phyloP scores from a whole-genome alignment of 2,113 vertebrate species.

The Calyptomena viridis region DNA sequence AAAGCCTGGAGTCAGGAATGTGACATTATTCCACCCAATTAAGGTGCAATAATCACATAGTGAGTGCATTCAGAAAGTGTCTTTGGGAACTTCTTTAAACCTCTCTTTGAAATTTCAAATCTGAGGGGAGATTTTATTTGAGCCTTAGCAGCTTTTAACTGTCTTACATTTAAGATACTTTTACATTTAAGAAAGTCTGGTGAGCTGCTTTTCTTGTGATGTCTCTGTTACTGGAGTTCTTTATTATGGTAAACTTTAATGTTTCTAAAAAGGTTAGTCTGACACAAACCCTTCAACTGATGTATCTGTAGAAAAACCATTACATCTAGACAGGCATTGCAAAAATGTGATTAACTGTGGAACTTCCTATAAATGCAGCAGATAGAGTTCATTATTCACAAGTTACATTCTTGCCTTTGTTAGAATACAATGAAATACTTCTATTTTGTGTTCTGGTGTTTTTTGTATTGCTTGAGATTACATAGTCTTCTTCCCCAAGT shows the following conservation, averaged over 20 bases:
- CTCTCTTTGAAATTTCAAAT: not conserved
- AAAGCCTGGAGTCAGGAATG: not conserved
- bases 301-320: not conserved
- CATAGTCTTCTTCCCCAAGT: not conserved
- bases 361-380: not conserved
- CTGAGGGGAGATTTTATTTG: not conserved
- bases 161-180: not conserved
- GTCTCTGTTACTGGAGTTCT: not conserved
- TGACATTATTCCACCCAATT: not conserved
- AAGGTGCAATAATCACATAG: not conserved
- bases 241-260: not conserved
- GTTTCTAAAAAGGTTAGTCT: not conserved
- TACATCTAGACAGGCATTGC: not conserved
- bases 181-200: not conserved
- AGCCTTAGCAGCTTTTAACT: not conserved
- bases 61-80: not conserved
- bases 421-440: not conserved
- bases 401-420: not conserved
- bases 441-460: not conserved
- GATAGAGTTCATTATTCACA: not conserved
- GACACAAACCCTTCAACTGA: not conserved
- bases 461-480: not conserved
- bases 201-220: not conserved
- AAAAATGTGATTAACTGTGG: not conserved
- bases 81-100: not conserved